Base-by-base conservation (phyloP, 2,888 invertebrate species). In the Oegoconia quadripuncta region DNA sequence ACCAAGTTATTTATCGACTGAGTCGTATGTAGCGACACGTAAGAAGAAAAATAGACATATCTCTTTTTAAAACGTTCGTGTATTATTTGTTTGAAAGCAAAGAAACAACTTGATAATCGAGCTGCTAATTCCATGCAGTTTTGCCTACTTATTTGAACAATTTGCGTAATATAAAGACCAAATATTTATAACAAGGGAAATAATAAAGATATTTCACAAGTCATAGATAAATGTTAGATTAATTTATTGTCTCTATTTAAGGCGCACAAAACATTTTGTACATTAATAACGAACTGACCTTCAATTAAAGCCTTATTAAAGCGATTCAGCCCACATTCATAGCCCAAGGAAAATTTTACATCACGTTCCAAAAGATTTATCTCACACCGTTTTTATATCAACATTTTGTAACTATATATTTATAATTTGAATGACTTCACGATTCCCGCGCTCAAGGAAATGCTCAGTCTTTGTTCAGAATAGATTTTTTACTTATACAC, bases 371-470 rank as follows among this genome's bases (percentile, higher is more conserved):
- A 45, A 39, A 41, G 48, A 53, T 50, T n/a, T 55, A 52, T 50
- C 54, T 62, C 49, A 55, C 54, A 27, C 43, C 54, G 36, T 43
- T 63, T 63, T 66, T 61, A 66, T 56, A 37, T 31, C 31, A 42
- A 42, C 41, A 39, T 48, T 39, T 46, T 46, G 28, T 39, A 43
- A 43, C 43, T 38, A 44, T 47, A 39, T 48, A 39, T 44, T 49
- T 50, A 41, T 37, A 37, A 28, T 5, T 13, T 32, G 15, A 25
- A 30, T 25, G 17, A 16, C 34, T 33, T 17, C 29, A 29, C 23
- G 32, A 69, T 74, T 75, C 71, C 65, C 72, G 70, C 68, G 62
- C 66, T 72, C 67, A 74, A 72, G 74, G 71, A 76, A 77, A 75
- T 74, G 59, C 50, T 55, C 45, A 58, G 44, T 64, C 64, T 72